Evolutionary conservation across 2,797 vertebrate genomes (phyloP), one percentile per base, ranked within the genome.

Genomic region (Botia kubotai): DNA sequence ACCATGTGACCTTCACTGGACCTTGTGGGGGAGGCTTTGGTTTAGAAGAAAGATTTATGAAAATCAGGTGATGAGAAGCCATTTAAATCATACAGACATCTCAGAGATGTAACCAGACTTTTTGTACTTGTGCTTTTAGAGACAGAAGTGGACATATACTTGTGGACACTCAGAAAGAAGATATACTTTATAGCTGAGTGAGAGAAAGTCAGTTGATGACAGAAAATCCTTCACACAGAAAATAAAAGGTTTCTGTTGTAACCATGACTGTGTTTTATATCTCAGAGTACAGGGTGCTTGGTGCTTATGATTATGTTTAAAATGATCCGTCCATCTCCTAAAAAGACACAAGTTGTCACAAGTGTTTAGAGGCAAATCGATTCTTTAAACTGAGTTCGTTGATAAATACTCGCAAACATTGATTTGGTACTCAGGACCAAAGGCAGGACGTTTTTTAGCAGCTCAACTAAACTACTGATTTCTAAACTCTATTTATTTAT

Each of bases 361-460:
- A 7, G 46, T 52, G 62, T 52, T 17, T 66, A 16, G 13, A 39
- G 50, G n/a, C 7, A 76, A 23, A 67, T 57, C 63, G 43, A 43
- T 68, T 53, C 8, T 77, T 55, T 11, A 7, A 74, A 21, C 4
- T 11, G n/a, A 55, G 19, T 19, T 29, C 19, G 60, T 19, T 46
- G 19, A 52, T 63, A 52, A 75, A n/a, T 50, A 36, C 43, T 75
- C 16, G 7, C 33, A 60, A 60, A 13, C 21, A 67, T 23, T 7
- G n/a, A 76, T 53, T 50, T 76, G 29, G 23, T 63, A 66, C 19
- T 63, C 17, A 63, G 50, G 72, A 63, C 7, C 57, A 5, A 62
- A 43, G 19, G 16, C 57, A 73, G 36, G 8, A 14, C 11, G 5
- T n/a, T 50, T 63, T 50, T 65, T 4, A 62, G 50, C 21, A n/a